Percentiles rank a stretch among this genome's conserved stretches.
Conservation (phyloP, 2,113 vertebrate genomes). For the Lathamus discolor region DNA sequence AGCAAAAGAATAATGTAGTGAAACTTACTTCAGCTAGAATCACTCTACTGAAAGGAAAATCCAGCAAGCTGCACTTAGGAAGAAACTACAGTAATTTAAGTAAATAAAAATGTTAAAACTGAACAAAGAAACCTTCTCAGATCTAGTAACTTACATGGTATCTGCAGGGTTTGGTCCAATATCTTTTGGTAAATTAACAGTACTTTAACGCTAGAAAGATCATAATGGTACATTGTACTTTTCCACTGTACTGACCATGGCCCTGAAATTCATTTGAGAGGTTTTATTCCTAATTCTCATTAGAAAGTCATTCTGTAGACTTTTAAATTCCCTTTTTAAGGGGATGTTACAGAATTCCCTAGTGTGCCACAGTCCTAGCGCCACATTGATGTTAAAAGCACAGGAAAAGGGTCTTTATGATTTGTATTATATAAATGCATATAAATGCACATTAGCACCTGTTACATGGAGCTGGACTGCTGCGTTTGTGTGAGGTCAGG, state of each 20-base stretch:
- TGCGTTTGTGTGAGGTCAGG: neutral
- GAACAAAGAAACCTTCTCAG: neutral
- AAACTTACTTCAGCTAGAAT: neutral
- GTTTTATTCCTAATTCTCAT: neutral
- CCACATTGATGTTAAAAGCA: neutral
- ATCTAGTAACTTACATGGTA: neutral
- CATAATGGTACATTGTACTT: neutral
- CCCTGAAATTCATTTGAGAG: neutral
- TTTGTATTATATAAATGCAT: neutral
- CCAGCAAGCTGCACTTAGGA: neutral
- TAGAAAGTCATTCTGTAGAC: neutral
- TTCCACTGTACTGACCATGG: neutral
- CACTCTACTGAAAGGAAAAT: neutral
- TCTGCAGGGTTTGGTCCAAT: neutral
- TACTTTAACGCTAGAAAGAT: neutral
- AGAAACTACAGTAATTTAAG: neutral
- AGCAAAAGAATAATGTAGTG: neutral
- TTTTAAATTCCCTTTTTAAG: neutral
- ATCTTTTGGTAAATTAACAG: neutral
- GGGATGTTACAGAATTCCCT: neutral
- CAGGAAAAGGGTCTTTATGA: neutral
- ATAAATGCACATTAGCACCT: fast-evolving
- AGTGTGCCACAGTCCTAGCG: neutral
- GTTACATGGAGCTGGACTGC: fast-evolving
- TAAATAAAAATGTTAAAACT: neutral